A percentile compares a stretch with the other conserved stretches of the same genome.
These are phyloP conservation scores for Epirrhoe tristata DNA, from an alignment of 2,888 invertebrate species.

Conservation along the genomic window DNA sequence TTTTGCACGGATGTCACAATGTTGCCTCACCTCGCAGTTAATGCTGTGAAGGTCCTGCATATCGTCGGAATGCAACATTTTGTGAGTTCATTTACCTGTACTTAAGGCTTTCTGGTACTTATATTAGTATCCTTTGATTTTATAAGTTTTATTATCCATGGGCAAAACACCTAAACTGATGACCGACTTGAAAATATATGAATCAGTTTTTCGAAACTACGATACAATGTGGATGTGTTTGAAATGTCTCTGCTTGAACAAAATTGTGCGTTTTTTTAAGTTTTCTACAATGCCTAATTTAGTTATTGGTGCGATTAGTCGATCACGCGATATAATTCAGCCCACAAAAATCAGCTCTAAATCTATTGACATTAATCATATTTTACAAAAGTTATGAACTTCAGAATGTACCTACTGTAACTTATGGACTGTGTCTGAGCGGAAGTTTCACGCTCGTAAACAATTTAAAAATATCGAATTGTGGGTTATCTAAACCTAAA, in stretches of 20 bases:
- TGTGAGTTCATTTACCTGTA: conserved; percentile 42
- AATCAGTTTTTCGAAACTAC: not conserved
- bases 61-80: conserved; percentile 71
- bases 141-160: too few species aligned
- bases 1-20: conserved; percentile 37
- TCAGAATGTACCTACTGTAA: not conserved
- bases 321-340: not conserved
- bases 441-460: conserved; percentile 10
- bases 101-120: not conserved
- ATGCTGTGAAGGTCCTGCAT: conserved; percentile 71
- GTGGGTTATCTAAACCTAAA: not conserved
- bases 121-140: not conserved
- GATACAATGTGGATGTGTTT: not conserved
- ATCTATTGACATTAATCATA: not conserved
- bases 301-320: not conserved
- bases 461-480: not conserved
- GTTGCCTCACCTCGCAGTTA: conserved; percentile 54
- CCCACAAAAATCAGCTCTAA: not conserved
- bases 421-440: conserved; percentile 13
- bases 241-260: too few species aligned
- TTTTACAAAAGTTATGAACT: not conserved
- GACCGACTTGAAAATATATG: too few species aligned
- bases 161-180: too few species aligned
- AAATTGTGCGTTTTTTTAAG: not conserved
- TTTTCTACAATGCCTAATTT: not conserved